Conservation (phyloP, 2,888 invertebrate species). For the Epirrhoe alternata region DNA sequence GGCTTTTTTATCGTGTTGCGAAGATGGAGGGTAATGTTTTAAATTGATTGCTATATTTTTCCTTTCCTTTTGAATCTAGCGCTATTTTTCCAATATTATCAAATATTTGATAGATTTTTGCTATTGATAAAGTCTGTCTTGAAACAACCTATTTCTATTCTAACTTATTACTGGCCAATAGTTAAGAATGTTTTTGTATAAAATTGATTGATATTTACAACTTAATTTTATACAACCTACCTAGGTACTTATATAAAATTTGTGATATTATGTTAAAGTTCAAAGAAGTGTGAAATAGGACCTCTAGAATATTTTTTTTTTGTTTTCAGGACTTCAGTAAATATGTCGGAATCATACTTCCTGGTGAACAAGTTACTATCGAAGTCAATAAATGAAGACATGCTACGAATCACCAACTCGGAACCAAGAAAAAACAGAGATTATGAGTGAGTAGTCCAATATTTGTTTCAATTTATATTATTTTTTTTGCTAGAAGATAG, state of each 20-base stretch:
- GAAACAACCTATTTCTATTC: too few species aligned
- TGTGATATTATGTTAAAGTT: too few species aligned
- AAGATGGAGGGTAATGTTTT: not conserved
- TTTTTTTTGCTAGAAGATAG: not conserved
- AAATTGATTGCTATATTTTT: too few species aligned
- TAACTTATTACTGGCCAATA: too few species aligned
- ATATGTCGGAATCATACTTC: slow-evolving; percentile 52
- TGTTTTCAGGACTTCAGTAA: slow-evolving; percentile 38
- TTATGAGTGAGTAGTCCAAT: slow-evolving; percentile 61
- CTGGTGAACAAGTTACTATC: slow-evolving; percentile 54
- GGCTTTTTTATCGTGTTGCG: not conserved
- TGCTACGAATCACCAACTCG: slow-evolving; percentile 44
- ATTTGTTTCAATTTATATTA: not conserved
- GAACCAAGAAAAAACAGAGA: slow-evolving; percentile 58
- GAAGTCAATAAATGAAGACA: slow-evolving; percentile 55
- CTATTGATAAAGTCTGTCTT: too few species aligned
- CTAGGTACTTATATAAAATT: too few species aligned
- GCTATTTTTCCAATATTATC: too few species aligned
- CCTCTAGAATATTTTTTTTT: not conserved
- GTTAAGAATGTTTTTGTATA: too few species aligned
- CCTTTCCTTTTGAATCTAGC: too few species aligned
- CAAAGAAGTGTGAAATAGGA: not conserved
- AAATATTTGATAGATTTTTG: too few species aligned
- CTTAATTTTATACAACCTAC: too few species aligned
- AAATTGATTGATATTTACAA: too few species aligned